Evolutionary conservation across 2,113 vertebrate genomes (phyloP), one percentile per base, ranked within the genome.

Genomic region (Oncorhynchus clarkii): DNA sequence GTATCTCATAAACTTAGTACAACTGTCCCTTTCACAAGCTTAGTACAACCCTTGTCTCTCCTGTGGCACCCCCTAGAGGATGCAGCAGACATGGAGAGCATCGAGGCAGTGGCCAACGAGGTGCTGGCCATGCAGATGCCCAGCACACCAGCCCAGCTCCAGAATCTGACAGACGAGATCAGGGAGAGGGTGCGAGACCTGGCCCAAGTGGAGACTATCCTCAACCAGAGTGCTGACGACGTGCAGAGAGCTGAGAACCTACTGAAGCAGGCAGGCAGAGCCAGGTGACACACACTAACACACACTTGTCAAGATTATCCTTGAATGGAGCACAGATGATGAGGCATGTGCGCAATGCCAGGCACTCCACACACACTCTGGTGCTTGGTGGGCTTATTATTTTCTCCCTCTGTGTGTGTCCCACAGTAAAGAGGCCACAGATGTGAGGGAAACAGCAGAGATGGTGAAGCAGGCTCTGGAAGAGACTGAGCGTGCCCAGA

Each of bases 111-210:
- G 75, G 97, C 98, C 45, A 96, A 94, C 3, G 95, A 98, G 87
- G 98, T 99, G 26, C 77, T 99, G 80, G 94, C 93, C 82, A 97
- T 99, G 96, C 95, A 98, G 86, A 96, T 99, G 97, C 97, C 97
- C 5, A 97, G 96, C 60, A 97, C 96, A 0, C 96, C 96, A 0
- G 90, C 94, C 80, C 97, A 98, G 91, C 92, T 99, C 79, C 96
- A 97, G 78, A 95, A 95, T 76, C 91, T 99, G 76, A 95, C 97
- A 0, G 90, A 95, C 1, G 97, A 96, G 71, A 99, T 99, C 70
- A 94, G 96, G 0, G 93, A 95, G 74, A 95, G 95, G 16, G 96
- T 99, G 22, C 92, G 93, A 82, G 96, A 96, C 71, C 94, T 99
- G 82, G 96, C 96, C 68, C 92, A 95, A 18, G 96, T 99, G 1